Conservation (phyloP, 2,113 vertebrate genomes). For the Clupea harengus region DNA sequence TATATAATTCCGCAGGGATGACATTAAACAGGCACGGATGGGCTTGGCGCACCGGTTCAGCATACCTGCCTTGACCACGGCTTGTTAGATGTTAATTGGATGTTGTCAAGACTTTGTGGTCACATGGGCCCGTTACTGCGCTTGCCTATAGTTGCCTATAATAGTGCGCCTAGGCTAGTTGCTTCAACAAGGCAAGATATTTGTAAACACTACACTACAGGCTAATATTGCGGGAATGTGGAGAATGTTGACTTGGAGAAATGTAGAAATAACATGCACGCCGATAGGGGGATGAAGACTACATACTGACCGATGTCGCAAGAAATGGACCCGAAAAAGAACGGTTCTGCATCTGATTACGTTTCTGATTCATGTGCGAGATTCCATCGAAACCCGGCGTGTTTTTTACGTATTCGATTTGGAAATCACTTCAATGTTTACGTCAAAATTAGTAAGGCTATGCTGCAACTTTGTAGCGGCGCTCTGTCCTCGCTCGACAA, state of each 20-base stretch:
- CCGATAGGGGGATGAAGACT: neutral
- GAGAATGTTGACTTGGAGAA: neutral
- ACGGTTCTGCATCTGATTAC: neutral
- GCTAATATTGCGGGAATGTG: neutral
- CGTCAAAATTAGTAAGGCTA: neutral
- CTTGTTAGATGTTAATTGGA: slow-evolving; percentile 1
- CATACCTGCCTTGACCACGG: neutral
- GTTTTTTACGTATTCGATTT: neutral
- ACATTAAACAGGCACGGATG: neutral
- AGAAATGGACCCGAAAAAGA: neutral
- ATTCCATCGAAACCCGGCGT: neutral
- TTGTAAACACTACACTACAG: neutral
- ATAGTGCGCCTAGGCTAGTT: neutral
- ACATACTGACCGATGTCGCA: neutral
- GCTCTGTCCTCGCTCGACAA: slow-evolving; percentile 24
- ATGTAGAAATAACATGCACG: neutral
- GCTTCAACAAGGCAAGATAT: neutral
- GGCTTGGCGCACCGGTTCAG: neutral
- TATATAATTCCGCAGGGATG: neutral
- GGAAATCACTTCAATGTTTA: neutral
- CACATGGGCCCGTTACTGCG: neutral
- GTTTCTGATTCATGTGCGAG: neutral
- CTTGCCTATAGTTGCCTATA: neutral
- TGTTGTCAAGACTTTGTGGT: neutral
- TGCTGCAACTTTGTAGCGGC: slow-evolving; percentile 1